A percentile compares a stretch with the other conserved stretches of the same genome.
Conservation (phyloP, 2,113 vertebrate genomes). For the Pygoscelis adeliae region DNA sequence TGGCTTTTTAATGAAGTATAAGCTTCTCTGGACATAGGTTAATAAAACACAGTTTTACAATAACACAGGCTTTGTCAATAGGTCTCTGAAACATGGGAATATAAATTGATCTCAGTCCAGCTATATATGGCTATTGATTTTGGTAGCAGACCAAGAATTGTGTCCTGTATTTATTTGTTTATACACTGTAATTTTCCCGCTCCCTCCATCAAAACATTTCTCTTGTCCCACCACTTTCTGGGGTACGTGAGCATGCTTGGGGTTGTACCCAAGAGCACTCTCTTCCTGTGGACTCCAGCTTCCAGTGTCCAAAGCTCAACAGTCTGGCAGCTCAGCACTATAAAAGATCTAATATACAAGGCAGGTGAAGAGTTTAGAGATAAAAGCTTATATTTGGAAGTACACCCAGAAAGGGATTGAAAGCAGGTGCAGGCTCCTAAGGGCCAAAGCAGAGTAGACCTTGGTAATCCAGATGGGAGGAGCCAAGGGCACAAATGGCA, state of each 20-base stretch:
- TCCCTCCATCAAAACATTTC: not conserved
- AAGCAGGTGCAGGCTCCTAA: not conserved
- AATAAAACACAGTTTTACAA: not conserved
- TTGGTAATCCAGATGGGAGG: not conserved
- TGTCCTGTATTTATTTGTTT: not conserved
- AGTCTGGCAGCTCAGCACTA: not conserved
- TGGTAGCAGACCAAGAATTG: not conserved
- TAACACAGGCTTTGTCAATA: not conserved
- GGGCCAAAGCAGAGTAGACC: not conserved
- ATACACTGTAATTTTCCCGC: not conserved
- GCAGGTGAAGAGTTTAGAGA: not conserved
- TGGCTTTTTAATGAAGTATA: conserved; percentile 30
- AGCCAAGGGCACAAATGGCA: not conserved
- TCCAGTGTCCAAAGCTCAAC: not conserved
- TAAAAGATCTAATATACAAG: not conserved
- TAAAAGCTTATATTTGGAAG: not conserved
- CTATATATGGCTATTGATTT: conserved; percentile 1
- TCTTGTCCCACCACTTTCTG: not conserved
- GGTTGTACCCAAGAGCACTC: not conserved
- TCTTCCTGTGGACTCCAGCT: not conserved
- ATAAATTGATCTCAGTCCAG: not conserved
- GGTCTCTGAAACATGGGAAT: not conserved
- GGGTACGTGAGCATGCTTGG: not conserved
- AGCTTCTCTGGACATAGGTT: conserved; percentile 26
- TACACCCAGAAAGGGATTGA: not conserved